phyloP scores from a whole-genome alignment of 2,888 invertebrate genomes.

The Torymus auratus region DNA sequence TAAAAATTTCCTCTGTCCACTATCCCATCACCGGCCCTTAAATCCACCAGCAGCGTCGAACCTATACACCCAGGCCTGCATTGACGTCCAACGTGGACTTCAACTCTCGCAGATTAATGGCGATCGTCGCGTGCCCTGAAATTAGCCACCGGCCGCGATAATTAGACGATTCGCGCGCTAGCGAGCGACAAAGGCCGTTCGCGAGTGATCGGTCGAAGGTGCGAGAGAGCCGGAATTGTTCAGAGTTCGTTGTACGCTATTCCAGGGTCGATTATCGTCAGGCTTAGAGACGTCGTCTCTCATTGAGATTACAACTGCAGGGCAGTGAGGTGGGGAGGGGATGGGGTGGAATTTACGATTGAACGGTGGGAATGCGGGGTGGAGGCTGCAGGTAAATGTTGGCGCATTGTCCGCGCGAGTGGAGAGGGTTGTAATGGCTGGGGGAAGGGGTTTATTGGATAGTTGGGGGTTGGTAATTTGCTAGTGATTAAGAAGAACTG shows the following conservation, averaged over 20 bases:
- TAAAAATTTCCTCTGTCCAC: too few relatives aligned
- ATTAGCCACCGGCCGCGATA: constrained; percentile 70
- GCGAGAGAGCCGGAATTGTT: constrained; percentile 16
- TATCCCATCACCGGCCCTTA: too few relatives aligned
- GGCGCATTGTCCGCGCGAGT: too few relatives aligned
- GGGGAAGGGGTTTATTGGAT: too few relatives aligned
- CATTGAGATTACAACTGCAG: constrained; percentile 10
- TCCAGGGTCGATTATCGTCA: constrained; percentile 17
- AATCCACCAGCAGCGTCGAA: constrained; percentile 54
- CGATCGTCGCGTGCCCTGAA: constrained; percentile 69
- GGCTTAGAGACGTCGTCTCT: background rate
- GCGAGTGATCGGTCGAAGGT: background rate
- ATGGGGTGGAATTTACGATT: background rate
- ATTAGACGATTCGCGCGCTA: constrained; percentile 66
- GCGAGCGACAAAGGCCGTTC: constrained; percentile 8
- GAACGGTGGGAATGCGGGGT: background rate
- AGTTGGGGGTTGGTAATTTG: too few relatives aligned
- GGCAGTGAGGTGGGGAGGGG: background rate
- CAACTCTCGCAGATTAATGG: constrained; percentile 65
- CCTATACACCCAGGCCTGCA: constrained; percentile 55
- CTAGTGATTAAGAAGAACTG: too few relatives aligned
- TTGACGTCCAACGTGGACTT: too few relatives aligned
- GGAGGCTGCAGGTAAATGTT: background rate
- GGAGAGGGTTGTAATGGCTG: too few relatives aligned
- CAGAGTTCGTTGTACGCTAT: constrained; percentile 18